These are phyloP conservation scores for Accipiter virgatus DNA, from an alignment of 2,113 vertebrate genomes.

Conservation along the genomic window DNA sequence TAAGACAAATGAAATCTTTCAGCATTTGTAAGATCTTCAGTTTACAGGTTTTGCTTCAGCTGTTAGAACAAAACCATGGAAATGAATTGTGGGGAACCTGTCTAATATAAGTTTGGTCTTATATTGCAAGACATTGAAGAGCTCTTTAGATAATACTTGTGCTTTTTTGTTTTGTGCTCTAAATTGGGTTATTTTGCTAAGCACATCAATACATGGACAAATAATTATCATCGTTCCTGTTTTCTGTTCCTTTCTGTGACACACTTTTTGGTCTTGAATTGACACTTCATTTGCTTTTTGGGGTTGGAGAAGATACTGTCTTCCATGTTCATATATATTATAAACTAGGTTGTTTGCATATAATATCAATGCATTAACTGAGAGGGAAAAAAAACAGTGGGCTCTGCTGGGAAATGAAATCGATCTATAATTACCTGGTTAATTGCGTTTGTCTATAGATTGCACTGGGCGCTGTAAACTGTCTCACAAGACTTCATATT, in stretches of 20 bases:
- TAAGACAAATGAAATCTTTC: not conserved
- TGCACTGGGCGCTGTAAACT: not conserved
- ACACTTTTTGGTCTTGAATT: not conserved
- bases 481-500: not conserved
- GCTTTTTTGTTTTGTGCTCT: not conserved
- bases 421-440: slow-evolving; percentile 22
- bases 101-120: not conserved
- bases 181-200: not conserved
- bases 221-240: not conserved
- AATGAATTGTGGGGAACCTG: not conserved
- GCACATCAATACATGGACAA: not conserved
- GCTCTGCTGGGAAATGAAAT: not conserved
- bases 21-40: not conserved
- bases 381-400: not conserved
- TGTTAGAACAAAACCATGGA: not conserved
- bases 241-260: not conserved
- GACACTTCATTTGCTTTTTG: not conserved
- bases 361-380: not conserved
- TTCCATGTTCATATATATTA: not conserved
- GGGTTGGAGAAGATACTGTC: not conserved
- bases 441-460: not conserved
- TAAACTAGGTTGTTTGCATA: not conserved
- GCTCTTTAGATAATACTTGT: not conserved
- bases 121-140: not conserved
- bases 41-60: not conserved